Conservation (phyloP, 1,140 invertebrate genomes). For the Penaeus chinensis region DNA sequence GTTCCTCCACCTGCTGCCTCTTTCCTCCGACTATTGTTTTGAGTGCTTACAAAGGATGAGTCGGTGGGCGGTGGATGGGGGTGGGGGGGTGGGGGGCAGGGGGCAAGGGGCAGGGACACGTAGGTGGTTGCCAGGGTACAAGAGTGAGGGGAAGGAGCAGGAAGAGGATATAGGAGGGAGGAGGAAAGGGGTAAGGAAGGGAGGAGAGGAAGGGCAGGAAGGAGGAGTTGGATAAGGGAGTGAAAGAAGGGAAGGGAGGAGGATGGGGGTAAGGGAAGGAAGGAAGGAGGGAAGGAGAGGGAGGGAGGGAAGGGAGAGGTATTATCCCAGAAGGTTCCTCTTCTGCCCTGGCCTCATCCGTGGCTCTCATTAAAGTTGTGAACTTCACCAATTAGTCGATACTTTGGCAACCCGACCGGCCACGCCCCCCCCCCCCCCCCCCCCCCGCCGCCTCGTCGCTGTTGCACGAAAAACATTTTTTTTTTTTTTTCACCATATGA, state of each 20-base stretch:
- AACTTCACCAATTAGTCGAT: slow-evolving; percentile 45
- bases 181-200: no score
- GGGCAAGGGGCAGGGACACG: no score
- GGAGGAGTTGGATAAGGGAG: no score
- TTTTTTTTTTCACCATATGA: neutral
- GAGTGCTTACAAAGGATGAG: slow-evolving; percentile 31
- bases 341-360: slow-evolving; percentile 14
- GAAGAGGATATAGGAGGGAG: no score
- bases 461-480: neutral
- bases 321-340: no score
- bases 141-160: no score
- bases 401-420: neutral
- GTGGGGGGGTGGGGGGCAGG: neutral
- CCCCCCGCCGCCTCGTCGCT: neutral
- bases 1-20: neutral
- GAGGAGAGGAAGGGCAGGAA: no score
- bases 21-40: slow-evolving; percentile 33
- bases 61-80: neutral
- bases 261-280: no score
- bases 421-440: neutral
- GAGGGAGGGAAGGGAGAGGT: no score
- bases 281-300: no score
- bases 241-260: no score
- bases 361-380: slow-evolving; percentile 43
- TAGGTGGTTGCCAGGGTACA: no score